Conservation (phyloP, 2,888 invertebrate species). For the Caradrina kadenii region DNA sequence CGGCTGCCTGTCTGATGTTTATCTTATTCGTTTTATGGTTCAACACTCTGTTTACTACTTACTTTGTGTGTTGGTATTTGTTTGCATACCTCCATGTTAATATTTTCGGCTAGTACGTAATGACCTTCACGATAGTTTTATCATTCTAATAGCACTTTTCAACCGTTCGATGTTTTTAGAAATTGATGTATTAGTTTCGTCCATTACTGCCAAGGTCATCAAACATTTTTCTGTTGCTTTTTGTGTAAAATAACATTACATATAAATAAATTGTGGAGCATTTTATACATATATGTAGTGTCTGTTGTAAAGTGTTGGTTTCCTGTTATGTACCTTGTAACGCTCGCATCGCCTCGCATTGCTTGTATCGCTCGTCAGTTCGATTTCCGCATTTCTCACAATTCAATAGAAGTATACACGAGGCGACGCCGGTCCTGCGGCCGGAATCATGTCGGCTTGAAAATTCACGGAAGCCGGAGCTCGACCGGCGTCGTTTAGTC, state of each 20-base stretch:
- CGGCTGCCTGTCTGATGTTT: slow-evolving; percentile 15
- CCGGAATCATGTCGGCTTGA: slow-evolving; percentile 16
- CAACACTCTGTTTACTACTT: neutral
- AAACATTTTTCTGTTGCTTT: neutral
- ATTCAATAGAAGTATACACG: slow-evolving; percentile 2
- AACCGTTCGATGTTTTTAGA: neutral
- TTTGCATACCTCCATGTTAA: neutral
- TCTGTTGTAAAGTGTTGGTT: too few relatives aligned
- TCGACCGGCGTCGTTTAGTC: slow-evolving; percentile 26
- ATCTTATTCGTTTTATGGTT: slow-evolving; percentile 17
- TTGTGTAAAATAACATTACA: too few relatives aligned
- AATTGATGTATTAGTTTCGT: slow-evolving; percentile 15
- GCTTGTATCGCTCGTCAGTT: neutral
- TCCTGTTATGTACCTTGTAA: too few relatives aligned
- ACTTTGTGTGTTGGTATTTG: neutral
- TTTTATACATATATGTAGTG: too few relatives aligned
- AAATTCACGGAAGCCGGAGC: slow-evolving; percentile 3
- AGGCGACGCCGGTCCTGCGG: slow-evolving; percentile 17
- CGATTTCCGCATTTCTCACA: slow-evolving; percentile 16
- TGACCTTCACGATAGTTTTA: slow-evolving; percentile 13
- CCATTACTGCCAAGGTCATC: neutral
- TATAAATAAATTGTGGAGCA: too few relatives aligned
- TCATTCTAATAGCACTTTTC: slow-evolving; percentile 5
- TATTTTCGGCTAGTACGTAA: neutral
- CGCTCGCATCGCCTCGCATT: too few relatives aligned